A percentile compares a stretch with the other conserved stretches of the same genome.
These are phyloP conservation scores for Lepidurus packardi DNA, from an alignment of 1,140 invertebrate genomes.

Conservation along the genomic window DNA sequence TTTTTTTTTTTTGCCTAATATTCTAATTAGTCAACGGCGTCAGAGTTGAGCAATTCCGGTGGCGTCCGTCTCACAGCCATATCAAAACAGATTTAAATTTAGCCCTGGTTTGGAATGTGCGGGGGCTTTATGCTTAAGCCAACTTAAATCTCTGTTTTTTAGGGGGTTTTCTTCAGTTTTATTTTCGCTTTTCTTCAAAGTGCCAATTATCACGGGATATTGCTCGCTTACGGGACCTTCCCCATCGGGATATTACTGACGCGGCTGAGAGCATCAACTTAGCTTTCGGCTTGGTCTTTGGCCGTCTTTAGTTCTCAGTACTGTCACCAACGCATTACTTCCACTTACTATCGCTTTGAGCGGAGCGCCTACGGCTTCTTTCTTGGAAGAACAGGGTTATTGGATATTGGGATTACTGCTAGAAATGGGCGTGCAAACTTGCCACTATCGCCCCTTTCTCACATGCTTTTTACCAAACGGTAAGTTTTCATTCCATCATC, in stretches of 20 bases:
- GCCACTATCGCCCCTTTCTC: neutral
- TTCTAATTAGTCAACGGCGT: slow-evolving; percentile 7
- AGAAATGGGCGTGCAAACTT: neutral
- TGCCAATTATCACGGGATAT: neutral
- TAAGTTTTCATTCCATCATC: neutral
- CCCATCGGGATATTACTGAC: neutral
- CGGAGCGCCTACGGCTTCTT: neutral
- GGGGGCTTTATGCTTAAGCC: neutral
- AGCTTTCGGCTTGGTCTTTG: neutral
- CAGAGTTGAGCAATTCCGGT: neutral
- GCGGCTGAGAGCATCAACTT: neutral
- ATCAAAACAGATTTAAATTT: slow-evolving; percentile 19
- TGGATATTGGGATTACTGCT: neutral
- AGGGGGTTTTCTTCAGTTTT: neutral
- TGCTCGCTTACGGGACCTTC: neutral
- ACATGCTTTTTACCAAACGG: neutral
- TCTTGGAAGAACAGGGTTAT: neutral
- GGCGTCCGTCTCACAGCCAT: neutral
- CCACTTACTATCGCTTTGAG: neutral
- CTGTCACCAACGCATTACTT: neutral
- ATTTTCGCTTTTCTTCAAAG: neutral
- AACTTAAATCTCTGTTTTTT: neutral
- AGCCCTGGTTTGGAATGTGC: neutral
- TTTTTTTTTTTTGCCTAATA: neutral
- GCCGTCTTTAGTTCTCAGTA: neutral